Percentiles rank a stretch among this genome's conserved stretches.
Evolutionary conservation across 1,140 invertebrate species (phyloP).

Genomic region (Cyclargus thomasi): DNA sequence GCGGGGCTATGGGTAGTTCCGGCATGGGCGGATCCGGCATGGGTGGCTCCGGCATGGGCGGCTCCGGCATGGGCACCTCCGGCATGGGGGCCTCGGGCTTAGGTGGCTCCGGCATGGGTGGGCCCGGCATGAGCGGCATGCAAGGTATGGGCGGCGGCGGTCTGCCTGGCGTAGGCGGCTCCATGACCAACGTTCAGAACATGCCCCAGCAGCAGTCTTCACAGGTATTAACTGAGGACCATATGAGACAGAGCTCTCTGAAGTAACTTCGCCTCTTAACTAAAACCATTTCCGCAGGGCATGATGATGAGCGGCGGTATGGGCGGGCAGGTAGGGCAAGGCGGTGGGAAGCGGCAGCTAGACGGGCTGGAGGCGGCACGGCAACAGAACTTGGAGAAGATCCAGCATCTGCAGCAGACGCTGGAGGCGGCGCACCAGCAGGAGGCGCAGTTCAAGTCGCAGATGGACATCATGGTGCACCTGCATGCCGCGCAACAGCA

Average conservation of each 20-base stretch:
- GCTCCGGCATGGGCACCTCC: slow-evolving; percentile 9
- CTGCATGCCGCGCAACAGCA: slow-evolving; percentile 86
- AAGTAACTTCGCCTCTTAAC: too few species aligned
- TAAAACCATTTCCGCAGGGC: slow-evolving; percentile 31
- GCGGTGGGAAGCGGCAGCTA: slow-evolving; percentile 47
- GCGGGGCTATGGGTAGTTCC: slow-evolving; percentile 17
- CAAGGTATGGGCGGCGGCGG: slow-evolving; percentile 30
- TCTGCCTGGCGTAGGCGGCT: slow-evolving; percentile 27
- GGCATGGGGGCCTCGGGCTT: slow-evolving; percentile 22
- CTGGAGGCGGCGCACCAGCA: slow-evolving; percentile 85
- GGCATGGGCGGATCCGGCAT: slow-evolving; percentile 19
- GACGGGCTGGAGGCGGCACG: slow-evolving; percentile 66
- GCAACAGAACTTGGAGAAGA: slow-evolving; percentile 71
- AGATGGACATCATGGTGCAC: slow-evolving; percentile 81
- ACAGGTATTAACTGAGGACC: slow-evolving; percentile 31
- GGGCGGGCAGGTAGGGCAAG: slow-evolving; percentile 38
- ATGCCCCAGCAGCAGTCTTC: slow-evolving; percentile 32
- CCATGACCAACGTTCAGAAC: slow-evolving; percentile 21
- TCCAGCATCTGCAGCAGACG: slow-evolving; percentile 80
- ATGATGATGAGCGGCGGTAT: slow-evolving; percentile 57
- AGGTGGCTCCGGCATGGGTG: slow-evolving; percentile 12
- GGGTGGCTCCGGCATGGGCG: slow-evolving; percentile 19
- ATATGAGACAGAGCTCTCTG: too few species aligned
- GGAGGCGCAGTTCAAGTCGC: slow-evolving; percentile 84
- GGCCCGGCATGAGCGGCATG: slow-evolving; percentile 28